Conservation (phyloP, 2,113 vertebrate genomes). For the Mesoclemmys tuberculata region DNA sequence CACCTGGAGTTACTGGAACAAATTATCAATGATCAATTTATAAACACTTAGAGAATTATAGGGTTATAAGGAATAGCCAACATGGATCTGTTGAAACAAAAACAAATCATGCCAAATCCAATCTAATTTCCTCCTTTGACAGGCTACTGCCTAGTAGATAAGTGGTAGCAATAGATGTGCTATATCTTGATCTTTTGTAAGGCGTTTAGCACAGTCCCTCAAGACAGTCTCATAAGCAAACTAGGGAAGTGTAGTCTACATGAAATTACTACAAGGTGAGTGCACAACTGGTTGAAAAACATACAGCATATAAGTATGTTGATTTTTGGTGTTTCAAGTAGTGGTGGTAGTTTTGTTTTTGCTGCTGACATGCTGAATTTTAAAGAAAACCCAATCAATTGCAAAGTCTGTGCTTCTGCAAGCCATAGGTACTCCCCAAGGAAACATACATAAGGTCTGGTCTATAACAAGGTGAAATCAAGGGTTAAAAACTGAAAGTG, state of each 20-base stretch:
- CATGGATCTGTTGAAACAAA: not conserved
- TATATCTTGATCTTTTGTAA: not conserved
- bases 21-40: not conserved
- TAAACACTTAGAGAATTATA: not conserved
- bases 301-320: not conserved
- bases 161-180: no score
- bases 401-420: no score
- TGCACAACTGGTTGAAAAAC: no score
- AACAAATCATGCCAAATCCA: not conserved
- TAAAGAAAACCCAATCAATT: no score
- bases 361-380: no score
- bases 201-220: not conserved
- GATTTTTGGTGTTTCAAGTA: no score
- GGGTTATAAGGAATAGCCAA: no score
- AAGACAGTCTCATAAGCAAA: not conserved
- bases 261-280: not conserved
- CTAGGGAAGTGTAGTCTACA: not conserved
- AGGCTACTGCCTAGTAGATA: not conserved
- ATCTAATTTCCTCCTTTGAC: not conserved
- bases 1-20: not conserved
- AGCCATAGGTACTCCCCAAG: no score
- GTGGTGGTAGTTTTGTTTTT: no score
- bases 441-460: no score
- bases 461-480: no score
- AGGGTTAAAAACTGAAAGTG: no score